Conservation (phyloP, 2,113 vertebrate species). For the Herpetotheres cachinnans region DNA sequence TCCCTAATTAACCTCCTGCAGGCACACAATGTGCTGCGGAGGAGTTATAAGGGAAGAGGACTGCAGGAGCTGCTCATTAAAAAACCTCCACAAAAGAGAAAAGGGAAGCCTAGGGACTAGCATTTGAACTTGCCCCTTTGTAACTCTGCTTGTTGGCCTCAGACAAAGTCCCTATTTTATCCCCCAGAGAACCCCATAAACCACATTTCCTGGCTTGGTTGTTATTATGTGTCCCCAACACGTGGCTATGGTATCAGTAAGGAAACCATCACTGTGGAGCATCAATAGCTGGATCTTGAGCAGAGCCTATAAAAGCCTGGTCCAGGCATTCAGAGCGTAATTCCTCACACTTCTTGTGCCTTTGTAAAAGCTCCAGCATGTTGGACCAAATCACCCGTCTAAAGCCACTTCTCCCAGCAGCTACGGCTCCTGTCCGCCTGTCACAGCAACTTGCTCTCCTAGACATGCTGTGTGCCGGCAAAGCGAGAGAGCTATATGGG, state of each 20-base stretch:
- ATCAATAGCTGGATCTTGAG: accelerated
- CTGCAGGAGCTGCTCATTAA: not conserved
- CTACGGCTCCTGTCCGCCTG: not conserved
- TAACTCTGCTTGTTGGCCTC: not conserved
- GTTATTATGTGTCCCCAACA: accelerated
- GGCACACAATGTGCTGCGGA: not conserved
- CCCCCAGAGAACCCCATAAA: not conserved
- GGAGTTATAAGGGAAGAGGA: not conserved
- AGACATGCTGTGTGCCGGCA: not conserved
- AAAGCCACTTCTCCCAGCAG: not conserved
- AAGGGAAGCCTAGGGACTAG: not conserved
- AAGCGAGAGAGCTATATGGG: not conserved
- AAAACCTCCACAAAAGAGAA: not conserved
- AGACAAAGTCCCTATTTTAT: not conserved
- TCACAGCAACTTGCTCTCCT: not conserved
- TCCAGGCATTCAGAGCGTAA: not conserved
- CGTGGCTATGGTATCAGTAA: accelerated
- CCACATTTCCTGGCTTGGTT: accelerated
- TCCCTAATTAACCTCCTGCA: not conserved
- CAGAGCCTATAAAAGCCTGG: not conserved
- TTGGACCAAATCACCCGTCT: not conserved
- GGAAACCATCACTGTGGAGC: accelerated
- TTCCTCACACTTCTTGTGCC: not conserved
- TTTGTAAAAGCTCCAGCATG: not conserved
- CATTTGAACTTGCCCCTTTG: accelerated